Conservation (phyloP, 2,888 invertebrate species). For the Heliconius aoede region DNA sequence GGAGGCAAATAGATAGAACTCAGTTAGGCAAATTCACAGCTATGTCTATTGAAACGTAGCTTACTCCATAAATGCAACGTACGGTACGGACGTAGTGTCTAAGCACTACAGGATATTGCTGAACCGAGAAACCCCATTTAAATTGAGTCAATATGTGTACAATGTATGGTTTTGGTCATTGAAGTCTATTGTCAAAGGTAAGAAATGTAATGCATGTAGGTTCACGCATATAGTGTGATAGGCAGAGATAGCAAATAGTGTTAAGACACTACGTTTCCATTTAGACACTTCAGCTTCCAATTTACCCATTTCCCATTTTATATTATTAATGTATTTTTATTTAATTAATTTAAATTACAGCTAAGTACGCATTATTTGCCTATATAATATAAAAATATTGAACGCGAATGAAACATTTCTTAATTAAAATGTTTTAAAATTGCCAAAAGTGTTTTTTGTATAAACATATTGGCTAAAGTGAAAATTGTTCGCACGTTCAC, state of each 20-base stretch:
- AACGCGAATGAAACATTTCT: neutral
- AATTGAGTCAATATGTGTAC: neutral
- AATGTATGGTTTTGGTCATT: neutral
- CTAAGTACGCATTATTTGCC: no score
- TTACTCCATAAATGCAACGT: slow-evolving; percentile 19
- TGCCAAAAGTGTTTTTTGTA: neutral
- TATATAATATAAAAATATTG: neutral
- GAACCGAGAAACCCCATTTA: slow-evolving; percentile 15
- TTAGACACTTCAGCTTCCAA: no score
- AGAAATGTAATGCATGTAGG: no score
- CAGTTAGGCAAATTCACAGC: slow-evolving; percentile 25
- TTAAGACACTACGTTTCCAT: no score
- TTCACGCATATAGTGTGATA: no score
- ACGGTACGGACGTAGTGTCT: slow-evolving; percentile 14
- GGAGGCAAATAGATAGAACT: slow-evolving; percentile 26
- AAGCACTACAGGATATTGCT: slow-evolving; percentile 17
- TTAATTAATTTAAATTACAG: no score
- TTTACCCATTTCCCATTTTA: no score
- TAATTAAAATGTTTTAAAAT: neutral
- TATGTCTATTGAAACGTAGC: slow-evolving; percentile 25
- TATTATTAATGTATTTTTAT: no score
- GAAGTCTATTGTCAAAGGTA: neutral
- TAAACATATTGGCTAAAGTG: slow-evolving; percentile 7
- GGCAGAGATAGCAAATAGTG: no score
- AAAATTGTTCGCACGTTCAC: slow-evolving; percentile 14